Base-by-base conservation (phyloP, 1,140 invertebrate species). In the Aphidius gifuensis region DNA sequence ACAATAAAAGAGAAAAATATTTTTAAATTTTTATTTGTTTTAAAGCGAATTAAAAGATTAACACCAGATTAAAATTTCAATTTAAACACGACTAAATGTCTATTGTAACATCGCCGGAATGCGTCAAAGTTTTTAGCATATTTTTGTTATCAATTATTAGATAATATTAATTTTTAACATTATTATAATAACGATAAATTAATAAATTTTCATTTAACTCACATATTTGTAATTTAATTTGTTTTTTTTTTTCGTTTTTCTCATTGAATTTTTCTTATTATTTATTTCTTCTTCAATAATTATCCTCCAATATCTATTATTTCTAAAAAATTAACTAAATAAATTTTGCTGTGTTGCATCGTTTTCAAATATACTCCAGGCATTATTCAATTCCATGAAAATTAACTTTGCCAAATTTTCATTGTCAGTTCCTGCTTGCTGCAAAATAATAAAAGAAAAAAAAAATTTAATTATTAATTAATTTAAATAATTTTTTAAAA, bases 351-450 rank as follows among this genome's bases (percentile, higher is more conserved):
- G 91, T 64, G 88, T 87, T 44, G 88, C 82, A 77, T 94, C 91
- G 71, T 93, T 94, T 80, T 99, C 96, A 80, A 99, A 99, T 73
- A 96, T 92, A 67, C 89, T 90, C 96, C 97, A 99, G 9, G 97
- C 96, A 76, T 98, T 97, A 82, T 98, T 99, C 65, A 99, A 82
- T 83, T 99, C 97, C 87, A 98, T 97, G 82, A 99, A 99, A 73
- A 99, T 96, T 72, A 97, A 79, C 82, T 96, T 97, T 9, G 98
- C 97, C 72, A 99, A 84, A 68, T 90, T 88, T 80, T 96, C 94
- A 74, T 96, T 92, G 43, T 87, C 85, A 1, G 92, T 94, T 44
- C 93, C 93, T 67, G 89, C 86, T 88, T 94, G 91, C 93, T 95
- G 80, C n/a, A 87, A 86, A 50, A 57, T 50, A 16, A 16, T 72